Base-by-base conservation (phyloP, 1,140 invertebrate species). In the Aphaenogaster floridana region DNA sequence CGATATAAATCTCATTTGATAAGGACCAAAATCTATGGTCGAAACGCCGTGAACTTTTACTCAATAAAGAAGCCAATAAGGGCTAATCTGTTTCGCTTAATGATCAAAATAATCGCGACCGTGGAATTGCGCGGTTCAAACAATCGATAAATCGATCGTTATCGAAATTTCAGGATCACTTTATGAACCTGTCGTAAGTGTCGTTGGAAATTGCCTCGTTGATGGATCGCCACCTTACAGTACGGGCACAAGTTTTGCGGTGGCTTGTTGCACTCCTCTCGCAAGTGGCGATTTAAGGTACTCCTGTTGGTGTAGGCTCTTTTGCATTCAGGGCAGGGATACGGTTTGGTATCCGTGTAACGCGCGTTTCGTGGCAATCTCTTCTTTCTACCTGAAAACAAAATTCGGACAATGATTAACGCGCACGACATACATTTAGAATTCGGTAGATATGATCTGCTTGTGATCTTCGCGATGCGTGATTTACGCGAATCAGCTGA, bases 231-330 rank as follows among this genome's bases (percentile, higher is more conserved):
- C 63, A 93, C 94, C 0, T 92, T 89, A 86, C 96, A 97, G 77
- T 95, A 93, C 45, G 92, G 92, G 91, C 97, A 97, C 88, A 95
- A 92, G 76, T 96, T 96, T 39, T 96, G 95, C 2, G 96, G 96
- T 85, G 94, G 90, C 78, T 96, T 96, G 28, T 96, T 96, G 87
- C 96, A 97, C 89, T 97, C 96, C 88, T 95, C 96, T 17, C 95
- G 93, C 42, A 95, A 85, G 90, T 97, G 97, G 21, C 89, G 92
- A n/a, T 90, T 92, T 17, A 93, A 68, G 15, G 88, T 95, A 52
- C 93, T 93, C 87, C 94, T 95, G 86, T 95, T 95, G 59, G 94
- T 94, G 92, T 96, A 96, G 71, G 94, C 92, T 90, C 93, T 95
- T 54, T 90, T 90, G 88, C 95, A 96, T 52, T 93, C 93, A 72